phyloP scores from a whole-genome alignment of 2,113 vertebrate species.

The Leucosticte australis region DNA sequence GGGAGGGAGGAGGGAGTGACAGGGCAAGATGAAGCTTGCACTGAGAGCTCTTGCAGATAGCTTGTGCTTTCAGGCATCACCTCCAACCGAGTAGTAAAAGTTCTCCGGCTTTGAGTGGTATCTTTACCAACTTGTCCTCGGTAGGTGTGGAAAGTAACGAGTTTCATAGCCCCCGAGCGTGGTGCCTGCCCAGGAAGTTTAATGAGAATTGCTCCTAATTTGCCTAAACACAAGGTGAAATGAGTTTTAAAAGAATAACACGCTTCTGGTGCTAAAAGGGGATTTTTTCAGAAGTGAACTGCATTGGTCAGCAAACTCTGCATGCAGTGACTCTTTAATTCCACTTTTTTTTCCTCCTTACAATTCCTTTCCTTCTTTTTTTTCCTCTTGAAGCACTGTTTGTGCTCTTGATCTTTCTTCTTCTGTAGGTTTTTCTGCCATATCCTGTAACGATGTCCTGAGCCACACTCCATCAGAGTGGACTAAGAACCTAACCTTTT shows the following conservation, averaged over 20 bases:
- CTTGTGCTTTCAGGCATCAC: not conserved
- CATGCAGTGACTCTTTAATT: not conserved
- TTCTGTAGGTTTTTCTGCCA: not conserved
- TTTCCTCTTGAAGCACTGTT: not conserved
- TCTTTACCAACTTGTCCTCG: not conserved
- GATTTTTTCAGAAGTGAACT: not conserved
- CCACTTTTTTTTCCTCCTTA: not conserved
- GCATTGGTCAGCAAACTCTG: not conserved
- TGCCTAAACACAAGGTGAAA: not conserved
- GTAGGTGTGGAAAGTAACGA: not conserved
- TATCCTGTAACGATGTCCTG: not conserved
- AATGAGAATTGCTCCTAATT: not conserved
- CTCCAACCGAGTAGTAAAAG: not conserved
- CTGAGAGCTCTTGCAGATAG: not conserved
- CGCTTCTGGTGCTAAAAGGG: not conserved
- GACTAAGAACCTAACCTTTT: not conserved
- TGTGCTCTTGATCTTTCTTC: not conserved
- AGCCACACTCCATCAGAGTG: not conserved
- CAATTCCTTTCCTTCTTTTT: not conserved
- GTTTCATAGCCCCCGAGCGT: not conserved
- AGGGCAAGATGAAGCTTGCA: constrained; percentile 57
- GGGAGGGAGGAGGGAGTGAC: constrained; percentile 41
- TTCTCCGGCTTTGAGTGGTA: not conserved
- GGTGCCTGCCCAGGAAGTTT: not conserved
- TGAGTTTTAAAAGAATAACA: not conserved